phyloP scores from a whole-genome alignment of 2,797 vertebrate genomes.

The Trachops cirrhosus region DNA sequence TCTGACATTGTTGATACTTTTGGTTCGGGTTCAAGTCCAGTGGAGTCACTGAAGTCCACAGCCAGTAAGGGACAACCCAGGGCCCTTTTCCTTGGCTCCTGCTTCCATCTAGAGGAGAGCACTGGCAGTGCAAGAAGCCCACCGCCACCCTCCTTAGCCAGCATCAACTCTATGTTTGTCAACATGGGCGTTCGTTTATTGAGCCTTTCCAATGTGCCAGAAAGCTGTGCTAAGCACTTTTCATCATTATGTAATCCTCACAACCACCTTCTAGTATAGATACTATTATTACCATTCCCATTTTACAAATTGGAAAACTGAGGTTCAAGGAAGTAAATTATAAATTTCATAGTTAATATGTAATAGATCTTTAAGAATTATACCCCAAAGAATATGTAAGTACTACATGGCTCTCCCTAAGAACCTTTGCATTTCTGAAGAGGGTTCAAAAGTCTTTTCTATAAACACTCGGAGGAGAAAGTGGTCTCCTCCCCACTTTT shows the following conservation, averaged over 20 bases:
- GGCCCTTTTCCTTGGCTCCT: constrained; percentile 36
- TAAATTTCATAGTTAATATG: not conserved
- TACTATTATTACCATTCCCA: not conserved
- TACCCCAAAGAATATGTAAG: not conserved
- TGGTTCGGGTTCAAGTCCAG: not conserved
- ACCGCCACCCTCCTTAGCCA: fast-evolving
- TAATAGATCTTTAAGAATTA: not conserved
- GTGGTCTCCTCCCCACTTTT: not conserved
- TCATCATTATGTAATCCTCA: not conserved
- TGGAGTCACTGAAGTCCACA: not conserved
- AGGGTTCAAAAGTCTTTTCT: not conserved
- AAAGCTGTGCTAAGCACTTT: not conserved
- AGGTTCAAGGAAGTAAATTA: not conserved
- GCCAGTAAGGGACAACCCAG: not conserved
- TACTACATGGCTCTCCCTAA: not conserved
- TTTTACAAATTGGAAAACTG: not conserved
- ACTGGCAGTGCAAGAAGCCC: not conserved
- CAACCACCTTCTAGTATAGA: not conserved
- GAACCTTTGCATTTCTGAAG: not conserved
- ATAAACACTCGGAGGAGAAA: not conserved
- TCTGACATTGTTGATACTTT: not conserved
- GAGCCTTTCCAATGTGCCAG: not conserved
- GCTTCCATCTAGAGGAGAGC: constrained; percentile 54
- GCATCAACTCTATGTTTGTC: not conserved
- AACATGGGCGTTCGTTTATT: not conserved